Conservation (phyloP, 1,140 invertebrate genomes). For the Onthophagus taurus region DNA sequence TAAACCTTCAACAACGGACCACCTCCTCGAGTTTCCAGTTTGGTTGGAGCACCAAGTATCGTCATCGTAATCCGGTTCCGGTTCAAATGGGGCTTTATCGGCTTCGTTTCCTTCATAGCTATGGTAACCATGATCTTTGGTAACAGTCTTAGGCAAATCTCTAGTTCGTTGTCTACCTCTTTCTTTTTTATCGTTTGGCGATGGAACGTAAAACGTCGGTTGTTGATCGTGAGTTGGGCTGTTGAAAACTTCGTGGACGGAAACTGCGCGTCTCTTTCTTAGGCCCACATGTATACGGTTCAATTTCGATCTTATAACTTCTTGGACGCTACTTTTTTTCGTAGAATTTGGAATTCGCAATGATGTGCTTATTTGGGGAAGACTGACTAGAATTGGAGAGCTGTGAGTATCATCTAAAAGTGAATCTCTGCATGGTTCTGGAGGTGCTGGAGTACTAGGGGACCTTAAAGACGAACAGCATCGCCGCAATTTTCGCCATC, state of each 20-base stretch:
- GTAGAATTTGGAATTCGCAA: slow-evolving; percentile 49
- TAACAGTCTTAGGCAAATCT: slow-evolving; percentile 1
- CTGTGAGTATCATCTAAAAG: slow-evolving; percentile 36
- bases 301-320: slow-evolving; percentile 51
- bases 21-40: slow-evolving; percentile 19
- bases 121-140: slow-evolving; percentile 26
- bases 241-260: slow-evolving; percentile 54
- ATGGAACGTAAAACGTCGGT: slow-evolving; percentile 60
- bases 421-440: slow-evolving; percentile 40
- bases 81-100: slow-evolving; percentile 32
- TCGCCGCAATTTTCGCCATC: slow-evolving; percentile 58
- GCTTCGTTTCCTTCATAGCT: slow-evolving; percentile 27
- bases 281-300: slow-evolving; percentile 58
- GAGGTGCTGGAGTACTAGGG: slow-evolving; percentile 42
- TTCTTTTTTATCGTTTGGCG: slow-evolving; percentile 16
- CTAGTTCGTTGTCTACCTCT: slow-evolving; percentile 8
- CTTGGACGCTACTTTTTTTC: slow-evolving; percentile 45
- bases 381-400: slow-evolving; percentile 36
- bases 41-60: slow-evolving; percentile 13
- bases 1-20: slow-evolving; percentile 31
- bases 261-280: slow-evolving; percentile 50
- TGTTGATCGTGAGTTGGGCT: slow-evolving; percentile 38
- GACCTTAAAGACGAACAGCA: slow-evolving; percentile 54
- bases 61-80: slow-evolving; percentile 34
- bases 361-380: slow-evolving; percentile 37